Percentiles rank a stretch among this genome's conserved stretches.
Evolutionary conservation across 2,888 invertebrate genomes (phyloP).

Genomic region (Lepeophtheirus nordmannii): DNA sequence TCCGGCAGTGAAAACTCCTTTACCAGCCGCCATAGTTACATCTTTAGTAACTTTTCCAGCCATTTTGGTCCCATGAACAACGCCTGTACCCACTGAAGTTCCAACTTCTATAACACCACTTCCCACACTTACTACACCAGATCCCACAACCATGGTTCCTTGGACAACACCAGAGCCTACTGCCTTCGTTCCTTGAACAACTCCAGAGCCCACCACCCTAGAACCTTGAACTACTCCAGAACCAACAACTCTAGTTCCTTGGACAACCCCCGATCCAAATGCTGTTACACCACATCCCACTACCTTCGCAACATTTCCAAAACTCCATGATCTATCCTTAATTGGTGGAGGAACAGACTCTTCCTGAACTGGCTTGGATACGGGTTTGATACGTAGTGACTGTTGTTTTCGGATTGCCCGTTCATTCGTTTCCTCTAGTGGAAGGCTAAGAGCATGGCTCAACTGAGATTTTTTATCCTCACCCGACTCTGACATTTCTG

Average conservation of each 20-base stretch:
- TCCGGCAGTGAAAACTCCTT: slow-evolving; percentile 1
- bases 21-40: slow-evolving; percentile 14
- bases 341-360: neutral
- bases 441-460: neutral
- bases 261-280: neutral
- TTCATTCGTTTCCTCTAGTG: neutral
- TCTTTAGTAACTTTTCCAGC: slow-evolving; percentile 2
- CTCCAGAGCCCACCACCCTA: slow-evolving; percentile 6
- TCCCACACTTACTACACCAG: slow-evolving; percentile 1
- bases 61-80: slow-evolving; percentile 7
- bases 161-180: slow-evolving; percentile 16
- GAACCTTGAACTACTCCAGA: slow-evolving; percentile 11
- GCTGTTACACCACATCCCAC: slow-evolving; percentile 14
- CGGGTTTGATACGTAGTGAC: neutral
- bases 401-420: neutral
- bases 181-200: neutral
- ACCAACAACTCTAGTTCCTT: slow-evolving; percentile 8
- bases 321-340: slow-evolving; percentile 13
- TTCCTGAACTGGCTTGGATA: neutral
- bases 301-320: slow-evolving; percentile 4
- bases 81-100: slow-evolving; percentile 11
- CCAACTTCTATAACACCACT: neutral
- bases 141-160: slow-evolving; percentile 4
- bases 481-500: neutral
- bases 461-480: neutral